Conservation (phyloP, 1,140 invertebrate genomes). For the Spodoptera litura region DNA sequence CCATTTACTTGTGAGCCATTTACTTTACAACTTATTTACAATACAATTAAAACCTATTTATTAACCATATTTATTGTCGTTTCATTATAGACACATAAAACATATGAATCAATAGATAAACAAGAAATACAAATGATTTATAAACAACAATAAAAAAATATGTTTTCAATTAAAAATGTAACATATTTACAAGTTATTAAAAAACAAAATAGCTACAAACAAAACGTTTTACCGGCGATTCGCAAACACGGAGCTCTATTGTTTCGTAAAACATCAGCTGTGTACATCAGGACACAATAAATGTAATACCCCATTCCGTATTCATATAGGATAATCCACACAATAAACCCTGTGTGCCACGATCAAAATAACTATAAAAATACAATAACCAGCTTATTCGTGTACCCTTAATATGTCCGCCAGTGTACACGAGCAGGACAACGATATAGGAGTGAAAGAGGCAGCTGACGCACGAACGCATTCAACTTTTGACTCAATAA, state of each 20-base stretch:
- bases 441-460: slow-evolving; percentile 31
- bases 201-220: slow-evolving; percentile 59
- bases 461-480: slow-evolving; percentile 48
- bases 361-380: slow-evolving; percentile 86
- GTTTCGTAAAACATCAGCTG: slow-evolving; percentile 75
- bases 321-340: slow-evolving; percentile 83
- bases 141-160: slow-evolving; percentile 13
- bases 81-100: no score
- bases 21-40: no score
- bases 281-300: slow-evolving; percentile 75
- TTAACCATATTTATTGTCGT: no score
- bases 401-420: slow-evolving; percentile 74
- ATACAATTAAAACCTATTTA: no score
- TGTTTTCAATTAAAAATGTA: slow-evolving; percentile 21
- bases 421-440: slow-evolving; percentile 58
- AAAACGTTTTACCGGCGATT: slow-evolving; percentile 70
- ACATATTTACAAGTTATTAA: slow-evolving; percentile 75
- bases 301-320: slow-evolving; percentile 75
- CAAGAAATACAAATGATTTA: neutral
- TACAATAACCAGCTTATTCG: slow-evolving; percentile 83
- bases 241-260: slow-evolving; percentile 68
- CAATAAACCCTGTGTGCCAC: slow-evolving; percentile 78
- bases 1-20: no score
- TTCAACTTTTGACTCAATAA: slow-evolving; percentile 64
- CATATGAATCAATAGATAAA: no score